Conservation (phyloP, 2,113 vertebrate species). For the Neofelis nebulosa region DNA sequence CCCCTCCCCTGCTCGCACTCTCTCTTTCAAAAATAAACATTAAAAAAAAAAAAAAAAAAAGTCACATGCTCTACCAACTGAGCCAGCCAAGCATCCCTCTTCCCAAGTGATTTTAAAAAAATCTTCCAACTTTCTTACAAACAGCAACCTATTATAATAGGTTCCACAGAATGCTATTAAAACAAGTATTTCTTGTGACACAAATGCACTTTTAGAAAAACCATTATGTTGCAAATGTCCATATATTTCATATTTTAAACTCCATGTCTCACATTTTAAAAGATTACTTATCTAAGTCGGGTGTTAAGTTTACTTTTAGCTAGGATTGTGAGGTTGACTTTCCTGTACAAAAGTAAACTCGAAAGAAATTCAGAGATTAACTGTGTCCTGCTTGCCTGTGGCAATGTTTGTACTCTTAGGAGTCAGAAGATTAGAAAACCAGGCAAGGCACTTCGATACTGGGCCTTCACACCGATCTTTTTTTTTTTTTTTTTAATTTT, state of each 20-base stretch:
- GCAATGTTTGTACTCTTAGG: neutral
- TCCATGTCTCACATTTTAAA: neutral
- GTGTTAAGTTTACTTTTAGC: slow-evolving; percentile 27
- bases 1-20: no score
- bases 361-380: neutral
- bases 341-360: neutral
- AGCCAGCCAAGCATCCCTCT: neutral
- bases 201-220: neutral
- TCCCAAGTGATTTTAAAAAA: neutral
- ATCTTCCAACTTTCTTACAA: neutral
- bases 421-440: neutral
- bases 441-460: neutral
- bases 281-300: slow-evolving; percentile 1
- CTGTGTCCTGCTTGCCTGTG: neutral
- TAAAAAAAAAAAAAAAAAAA: no score
- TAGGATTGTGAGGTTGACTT: neutral
- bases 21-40: no score
- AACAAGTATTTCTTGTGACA: slow-evolving; percentile 3
- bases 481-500: neutral
- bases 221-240: neutral
- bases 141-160: neutral
- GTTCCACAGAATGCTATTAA: slow-evolving; percentile 10
- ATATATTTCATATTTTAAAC: neutral
- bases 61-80: neutral
- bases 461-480: neutral